Conservation (phyloP, 2,113 vertebrate genomes). For the Scophthalmus maximus region DNA sequence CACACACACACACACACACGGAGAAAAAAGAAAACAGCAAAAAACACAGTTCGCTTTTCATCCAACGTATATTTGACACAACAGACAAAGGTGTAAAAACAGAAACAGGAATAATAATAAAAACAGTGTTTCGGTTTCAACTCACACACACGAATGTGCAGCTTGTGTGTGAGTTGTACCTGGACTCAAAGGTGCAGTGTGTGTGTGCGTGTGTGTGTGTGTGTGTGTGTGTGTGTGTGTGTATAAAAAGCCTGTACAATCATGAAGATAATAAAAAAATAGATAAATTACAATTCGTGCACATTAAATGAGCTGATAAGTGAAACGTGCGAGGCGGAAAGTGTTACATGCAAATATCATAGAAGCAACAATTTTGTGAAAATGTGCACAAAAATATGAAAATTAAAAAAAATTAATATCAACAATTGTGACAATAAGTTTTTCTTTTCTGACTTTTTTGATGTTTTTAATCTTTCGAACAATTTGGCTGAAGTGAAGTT, state of each 20-base stretch:
- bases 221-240: neutral
- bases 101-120: neutral
- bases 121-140: constrained; percentile 34
- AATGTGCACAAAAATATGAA: neutral
- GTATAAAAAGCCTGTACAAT: constrained; percentile 34
- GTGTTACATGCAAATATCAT: constrained; percentile 33
- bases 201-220: neutral
- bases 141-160: constrained; percentile 5
- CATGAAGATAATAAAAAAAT: constrained; percentile 14
- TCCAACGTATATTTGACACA: constrained; percentile 55
- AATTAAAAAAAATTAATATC: neutral
- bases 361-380: neutral
- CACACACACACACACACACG: constrained; percentile 17
- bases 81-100: constrained; percentile 46
- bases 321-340: neutral
- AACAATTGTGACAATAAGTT: too few species aligned
- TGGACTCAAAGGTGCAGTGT: constrained; percentile 34
- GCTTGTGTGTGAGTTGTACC: constrained; percentile 9
- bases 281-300: constrained; percentile 29
- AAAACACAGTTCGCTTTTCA: constrained; percentile 1
- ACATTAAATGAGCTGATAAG: neutral
- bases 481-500: too few species aligned
- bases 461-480: too few species aligned
- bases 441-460: too few species aligned
- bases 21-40: neutral